Conservation (phyloP, 2,797 vertebrate species). For the Saguinus oedipus region DNA sequence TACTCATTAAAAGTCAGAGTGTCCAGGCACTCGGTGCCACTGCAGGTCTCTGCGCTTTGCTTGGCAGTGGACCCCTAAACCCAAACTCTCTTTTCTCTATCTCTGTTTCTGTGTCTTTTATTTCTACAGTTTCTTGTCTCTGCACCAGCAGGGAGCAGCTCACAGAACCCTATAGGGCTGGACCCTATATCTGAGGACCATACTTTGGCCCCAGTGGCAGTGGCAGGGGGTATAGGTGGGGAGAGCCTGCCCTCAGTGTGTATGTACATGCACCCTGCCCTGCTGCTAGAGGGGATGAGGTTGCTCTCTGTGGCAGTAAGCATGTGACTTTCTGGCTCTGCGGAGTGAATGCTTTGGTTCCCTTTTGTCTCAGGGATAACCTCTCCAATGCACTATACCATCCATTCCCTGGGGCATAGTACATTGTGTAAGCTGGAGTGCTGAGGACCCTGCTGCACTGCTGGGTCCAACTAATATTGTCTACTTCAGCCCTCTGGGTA, state of each 20-base stretch:
- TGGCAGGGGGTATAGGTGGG: not conserved
- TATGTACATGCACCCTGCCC: not conserved
- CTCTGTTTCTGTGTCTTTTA: no score
- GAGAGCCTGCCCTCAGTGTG: not conserved
- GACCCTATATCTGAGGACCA: no score
- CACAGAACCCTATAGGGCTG: no score
- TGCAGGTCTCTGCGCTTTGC: no score
- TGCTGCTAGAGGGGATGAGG: not conserved
- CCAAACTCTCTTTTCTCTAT: no score
- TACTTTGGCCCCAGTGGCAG: not conserved
- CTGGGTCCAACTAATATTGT: not conserved
- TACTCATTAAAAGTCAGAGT: no score
- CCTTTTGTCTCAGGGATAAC: not conserved
- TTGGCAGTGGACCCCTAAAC: no score
- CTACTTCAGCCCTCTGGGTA: no score
- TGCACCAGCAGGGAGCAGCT: no score
- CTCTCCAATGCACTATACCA: not conserved
- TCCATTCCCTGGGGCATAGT: not conserved
- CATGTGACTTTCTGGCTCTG: not conserved
- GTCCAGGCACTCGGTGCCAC: no score
- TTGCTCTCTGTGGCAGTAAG: not conserved
- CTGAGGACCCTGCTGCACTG: not conserved
- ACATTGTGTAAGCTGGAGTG: not conserved
- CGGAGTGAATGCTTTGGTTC: not conserved
- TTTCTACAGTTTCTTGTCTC: no score